Base-by-base conservation (phyloP, 1,140 invertebrate species). In the Drosophila hydei region DNA sequence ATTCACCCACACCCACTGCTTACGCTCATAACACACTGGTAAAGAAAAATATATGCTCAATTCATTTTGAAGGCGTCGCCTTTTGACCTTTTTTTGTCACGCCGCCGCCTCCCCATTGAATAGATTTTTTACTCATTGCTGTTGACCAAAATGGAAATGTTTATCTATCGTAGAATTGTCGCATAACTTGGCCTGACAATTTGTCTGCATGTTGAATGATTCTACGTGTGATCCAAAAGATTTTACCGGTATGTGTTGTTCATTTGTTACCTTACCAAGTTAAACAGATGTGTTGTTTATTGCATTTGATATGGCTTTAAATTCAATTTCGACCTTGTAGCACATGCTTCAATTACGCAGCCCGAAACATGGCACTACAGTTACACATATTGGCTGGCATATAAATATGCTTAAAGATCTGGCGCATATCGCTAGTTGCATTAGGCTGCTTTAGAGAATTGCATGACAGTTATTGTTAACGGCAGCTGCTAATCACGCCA, bases 141-240 rank as follows among this genome's bases (percentile, higher is more conserved):
- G 59, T 45, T 70, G 59, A 63, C 52, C 70, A 68, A 68, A 68
- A 69, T 55, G 56, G 33, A 68, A 72, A 61, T 72, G 69, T 79
- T 84, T 87, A 71, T 87, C 83, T 85, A 83, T 55, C 79, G 76
- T 79, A 83, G 79, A 84, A 72, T 75, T 71, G 60, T 71, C 52
- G 45, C 68, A 59, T 42, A 62, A 55, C 42, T 58, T 62, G 52
- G 43, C 50, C 77, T 73, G 79, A 68, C 63, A 67, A 54, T 59
- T 69, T 73, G 51, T 72, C 84, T 84, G 81, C 83, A 90, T 90
- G 85, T 90, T 90, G 89, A 89, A 90, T 90, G 89, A 83, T 90
- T 76, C 89, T 90, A 72, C 89, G 89, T 75, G 89, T 79, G 63
- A 74, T 90, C 77, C 75, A 89, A 72, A 89, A 89, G 70, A 78